Evolutionary conservation across 2,888 invertebrate species (phyloP).

Genomic region (Spicauda simplicius): DNA sequence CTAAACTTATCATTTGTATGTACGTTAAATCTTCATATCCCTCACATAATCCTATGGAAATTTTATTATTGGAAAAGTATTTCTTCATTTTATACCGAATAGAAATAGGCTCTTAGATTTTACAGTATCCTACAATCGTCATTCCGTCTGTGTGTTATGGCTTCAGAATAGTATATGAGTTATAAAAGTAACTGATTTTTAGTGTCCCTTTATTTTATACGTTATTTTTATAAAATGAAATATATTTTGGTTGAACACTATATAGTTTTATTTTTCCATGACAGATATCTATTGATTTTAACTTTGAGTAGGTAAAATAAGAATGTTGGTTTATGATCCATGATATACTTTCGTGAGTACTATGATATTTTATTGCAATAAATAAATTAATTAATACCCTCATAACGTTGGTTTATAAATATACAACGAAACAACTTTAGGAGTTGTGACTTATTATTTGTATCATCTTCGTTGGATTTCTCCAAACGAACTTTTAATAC

Average conservation of each 20-base stretch:
- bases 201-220: background rate
- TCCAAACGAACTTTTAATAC: too few species aligned
- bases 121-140: conserved; percentile 10
- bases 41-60: conserved; percentile 15
- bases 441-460: too few species aligned
- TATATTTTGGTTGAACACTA: conserved; percentile 2
- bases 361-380: too few species aligned
- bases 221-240: background rate
- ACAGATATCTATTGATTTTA: too few species aligned
- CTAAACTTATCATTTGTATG: background rate
- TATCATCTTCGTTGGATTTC: too few species aligned
- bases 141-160: conserved; percentile 23
- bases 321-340: too few species aligned
- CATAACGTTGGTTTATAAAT: too few species aligned
- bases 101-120: conserved; percentile 27
- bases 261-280: too few species aligned
- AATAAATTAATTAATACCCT: too few species aligned
- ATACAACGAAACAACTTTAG: too few species aligned
- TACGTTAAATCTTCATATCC: conserved; percentile 6
- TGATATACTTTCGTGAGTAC: too few species aligned
- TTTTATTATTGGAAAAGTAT: conserved; percentile 14
- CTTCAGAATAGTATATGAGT: conserved; percentile 14
- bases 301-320: too few species aligned
- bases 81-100: conserved; percentile 23
- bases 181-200: conserved; percentile 5